Base-by-base conservation (phyloP, 2,888 invertebrate genomes). In the Drepanosiphum platanoidis region DNA sequence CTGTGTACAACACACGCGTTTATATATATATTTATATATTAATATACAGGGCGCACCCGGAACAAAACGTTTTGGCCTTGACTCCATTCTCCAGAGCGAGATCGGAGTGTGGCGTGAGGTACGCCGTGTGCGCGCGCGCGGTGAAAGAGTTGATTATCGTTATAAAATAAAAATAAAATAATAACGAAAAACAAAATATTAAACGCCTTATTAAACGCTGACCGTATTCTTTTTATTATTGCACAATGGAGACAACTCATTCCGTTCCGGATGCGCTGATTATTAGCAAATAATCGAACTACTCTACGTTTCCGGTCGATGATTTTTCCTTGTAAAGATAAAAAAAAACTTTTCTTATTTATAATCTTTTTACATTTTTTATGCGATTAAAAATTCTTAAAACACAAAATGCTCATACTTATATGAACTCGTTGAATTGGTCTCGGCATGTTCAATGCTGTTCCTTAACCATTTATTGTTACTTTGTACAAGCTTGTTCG, bases 1-100 rank as follows among this genome's bases (percentile, higher is more conserved):
- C 18, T 64, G 72, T 61, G 22, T 75, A 75, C 34, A 15, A 75
- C 75, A 13, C 8, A 22, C n/a, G 58, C 9, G 3, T 46, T 32
- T 22, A 46, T 30, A 52, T 66, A 79, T 36, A 46, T 66, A 32
- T 30, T 64, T 46, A 64, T 36, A 78, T 30, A 22, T 39, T 30
- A 30, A 39, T 58, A 36, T 32, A 36, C 77, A 30, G 58, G 84
- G 84, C 84, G 52, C 84, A 84, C 84, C 84, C 84, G 84, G 84
- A 84, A 84, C 77, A 84, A 84, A 84, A 77, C 68, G 84, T 77
- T 84, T 84, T 77, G 84, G 84, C 84, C 84, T 84, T 84, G 84
- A 84, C 84, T 84, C 58, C 68, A 8, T 84, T 84, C 32, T 84
- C 84, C 75, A 77, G 68, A 42, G 42, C 5, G 64, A 64, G 58